Base-by-base conservation (phyloP, 2,797 vertebrate species). In the Meriones psammophilus region DNA sequence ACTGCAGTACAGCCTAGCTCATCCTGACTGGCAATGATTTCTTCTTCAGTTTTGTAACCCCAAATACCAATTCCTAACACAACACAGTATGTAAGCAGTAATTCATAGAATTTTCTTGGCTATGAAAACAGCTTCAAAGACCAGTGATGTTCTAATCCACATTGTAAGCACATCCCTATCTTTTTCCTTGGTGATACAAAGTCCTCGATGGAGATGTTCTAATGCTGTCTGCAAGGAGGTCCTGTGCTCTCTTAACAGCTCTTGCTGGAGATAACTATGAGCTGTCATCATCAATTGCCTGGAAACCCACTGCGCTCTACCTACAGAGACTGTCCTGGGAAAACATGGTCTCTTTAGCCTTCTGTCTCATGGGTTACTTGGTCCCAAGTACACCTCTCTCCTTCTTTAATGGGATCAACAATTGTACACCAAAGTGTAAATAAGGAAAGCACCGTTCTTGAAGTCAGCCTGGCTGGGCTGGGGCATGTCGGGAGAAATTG, bases 111-210 rank as follows among this genome's bases (percentile, higher is more conserved):
- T 73, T 76, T 26, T 92, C 84, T 87, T 54, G 84, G 42, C 39
- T 92, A 30, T 94, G 56, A 86, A 89, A 64, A 50, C 39, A 77
- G 64, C 74, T 92, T 94, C 30, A 50, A 84, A 90, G 88, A 78
- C 88, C 8, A 91, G 3, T 12, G 33, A 50, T 20, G 26, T 42
- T 77, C 18, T 71, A 73, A 77, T 22, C 62, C 22, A 64, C 3
- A 66, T 3, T 1, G 15, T 3, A 64, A n/a, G 36, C 4, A 1
- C 22, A 50, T 58, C 79, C 50, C 77, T 73, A 10, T 54, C 39
- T 77, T 50, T 33, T 80, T 76, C 8, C 42, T 66, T 88, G 84
- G 36, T 81, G n/a, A 77, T 5, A 78, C 3, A 56, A 50, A 80
- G 80, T 39, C 80, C 14, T 36, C 5, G 12, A 1, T 46, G 12